Evolutionary conservation across 1,140 invertebrate genomes (phyloP).

Genomic region (Sitobion miscanthi): DNA sequence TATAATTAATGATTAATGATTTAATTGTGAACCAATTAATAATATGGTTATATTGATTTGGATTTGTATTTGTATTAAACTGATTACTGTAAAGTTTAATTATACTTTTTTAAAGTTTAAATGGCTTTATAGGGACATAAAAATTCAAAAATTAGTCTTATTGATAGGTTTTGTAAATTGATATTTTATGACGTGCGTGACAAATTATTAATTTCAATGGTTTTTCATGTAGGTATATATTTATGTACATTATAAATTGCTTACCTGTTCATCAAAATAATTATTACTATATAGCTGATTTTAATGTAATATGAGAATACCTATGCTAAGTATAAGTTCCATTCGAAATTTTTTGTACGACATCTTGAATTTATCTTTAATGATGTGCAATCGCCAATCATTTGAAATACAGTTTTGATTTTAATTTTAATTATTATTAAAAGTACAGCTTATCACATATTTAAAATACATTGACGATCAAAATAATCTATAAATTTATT

Average conservation of each 20-base stretch:
- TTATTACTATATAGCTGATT: no score
- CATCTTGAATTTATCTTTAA: no score
- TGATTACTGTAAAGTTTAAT: not conserved
- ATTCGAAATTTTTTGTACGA: no score
- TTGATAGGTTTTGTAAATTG: not conserved
- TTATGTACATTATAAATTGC: not conserved
- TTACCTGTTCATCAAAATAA: no score
- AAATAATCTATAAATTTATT: not conserved
- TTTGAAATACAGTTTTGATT: no score
- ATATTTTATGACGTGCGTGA: not conserved
- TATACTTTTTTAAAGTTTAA: not conserved
- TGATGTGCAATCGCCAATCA: no score
- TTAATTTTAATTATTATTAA: not conserved
- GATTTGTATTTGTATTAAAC: not conserved
- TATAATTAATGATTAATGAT: not conserved
- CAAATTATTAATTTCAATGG: not conserved
- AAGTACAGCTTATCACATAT: not conserved
- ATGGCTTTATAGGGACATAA: not conserved
- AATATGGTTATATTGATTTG: not conserved
- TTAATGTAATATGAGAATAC: no score
- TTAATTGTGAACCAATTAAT: not conserved
- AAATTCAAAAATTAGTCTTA: not conserved
- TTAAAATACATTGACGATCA: no score
- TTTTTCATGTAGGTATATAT: not conserved
- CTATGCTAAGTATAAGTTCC: no score